Conservation (phyloP, 2,888 invertebrate genomes). For the Parthenolecanium corni region DNA sequence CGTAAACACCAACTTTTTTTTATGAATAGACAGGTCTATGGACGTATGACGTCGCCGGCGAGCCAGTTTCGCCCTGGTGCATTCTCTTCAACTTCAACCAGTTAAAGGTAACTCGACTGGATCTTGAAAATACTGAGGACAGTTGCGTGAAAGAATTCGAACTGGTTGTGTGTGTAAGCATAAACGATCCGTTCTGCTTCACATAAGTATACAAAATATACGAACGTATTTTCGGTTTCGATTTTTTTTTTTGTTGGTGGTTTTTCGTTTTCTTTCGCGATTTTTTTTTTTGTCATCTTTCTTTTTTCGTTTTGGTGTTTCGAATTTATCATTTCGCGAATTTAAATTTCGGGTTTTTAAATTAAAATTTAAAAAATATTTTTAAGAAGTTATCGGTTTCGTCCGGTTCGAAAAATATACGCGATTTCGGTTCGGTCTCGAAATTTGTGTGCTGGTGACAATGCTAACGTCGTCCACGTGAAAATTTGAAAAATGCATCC, state of each 20-base stretch:
- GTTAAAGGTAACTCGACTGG: conserved; percentile 25
- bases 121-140: conserved; percentile 20
- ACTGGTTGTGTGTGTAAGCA: conserved; percentile 16
- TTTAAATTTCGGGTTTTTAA: background rate
- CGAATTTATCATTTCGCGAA: background rate
- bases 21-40: conserved; percentile 11
- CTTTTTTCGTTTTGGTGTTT: background rate
- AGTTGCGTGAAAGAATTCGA: conserved; percentile 29
- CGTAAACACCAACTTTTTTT: conserved; percentile 26
- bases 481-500: too few relatives aligned
- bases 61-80: conserved; percentile 28
- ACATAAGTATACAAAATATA: background rate
- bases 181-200: conserved; percentile 6
- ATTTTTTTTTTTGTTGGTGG: conserved; percentile 1
- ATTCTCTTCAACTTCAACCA: conserved; percentile 20
- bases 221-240: conserved; percentile 12
- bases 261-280: background rate
- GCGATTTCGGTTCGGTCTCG: too few relatives aligned
- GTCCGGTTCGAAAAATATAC: conserved; percentile 9
- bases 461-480: too few relatives aligned
- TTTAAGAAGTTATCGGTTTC: too few relatives aligned
- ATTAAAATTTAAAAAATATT: background rate
- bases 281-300: background rate
- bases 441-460: too few relatives aligned
- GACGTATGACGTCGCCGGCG: conserved; percentile 22